These are phyloP conservation scores for Acanthopagrus latus DNA, from an alignment of 2,797 vertebrate species.

Conservation along the genomic window DNA sequence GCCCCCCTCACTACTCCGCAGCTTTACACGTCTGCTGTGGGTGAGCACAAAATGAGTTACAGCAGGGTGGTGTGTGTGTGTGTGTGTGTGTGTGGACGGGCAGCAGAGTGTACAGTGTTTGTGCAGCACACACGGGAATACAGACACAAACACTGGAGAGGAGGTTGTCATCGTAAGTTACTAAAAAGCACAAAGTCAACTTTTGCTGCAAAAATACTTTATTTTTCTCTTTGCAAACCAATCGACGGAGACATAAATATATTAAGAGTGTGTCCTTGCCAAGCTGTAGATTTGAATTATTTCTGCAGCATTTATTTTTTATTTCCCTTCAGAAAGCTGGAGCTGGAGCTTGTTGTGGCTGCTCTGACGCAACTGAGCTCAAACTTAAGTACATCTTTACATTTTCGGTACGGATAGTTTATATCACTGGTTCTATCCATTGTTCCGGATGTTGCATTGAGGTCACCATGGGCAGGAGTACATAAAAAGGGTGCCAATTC, in stretches of 20 bases:
- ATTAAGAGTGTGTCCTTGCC: conserved; percentile 31
- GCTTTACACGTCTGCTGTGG: conserved; percentile 34
- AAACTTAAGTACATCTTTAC: neutral
- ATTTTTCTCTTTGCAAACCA: conserved; percentile 20
- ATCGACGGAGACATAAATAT: conserved; percentile 49
- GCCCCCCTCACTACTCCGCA: conserved; percentile 31
- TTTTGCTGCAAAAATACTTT: conserved; percentile 24
- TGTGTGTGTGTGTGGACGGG: neutral
- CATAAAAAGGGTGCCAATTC: neutral
- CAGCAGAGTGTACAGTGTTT: conserved; percentile 9
- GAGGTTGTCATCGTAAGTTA: neutral
- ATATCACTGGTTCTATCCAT: neutral
- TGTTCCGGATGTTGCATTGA: neutral
- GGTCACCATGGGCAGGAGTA: neutral
- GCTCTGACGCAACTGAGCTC: conserved; percentile 3
- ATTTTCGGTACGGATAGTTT: neutral
- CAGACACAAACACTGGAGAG: conserved; percentile 9
- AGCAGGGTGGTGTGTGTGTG: neutral
- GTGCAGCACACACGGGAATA: conserved; percentile 28
- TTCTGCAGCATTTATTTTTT: conserved; percentile 40
- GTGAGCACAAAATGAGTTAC: conserved; percentile 25
- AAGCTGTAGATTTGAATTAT: conserved; percentile 42
- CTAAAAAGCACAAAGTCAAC: conserved; percentile 4
- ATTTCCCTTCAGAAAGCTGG: conserved; percentile 40
- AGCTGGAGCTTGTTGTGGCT: conserved; percentile 8